phyloP scores from a whole-genome alignment of 53 echinoderm and acorn worm genomes.

The Mesocentrotus franciscanus region DNA sequence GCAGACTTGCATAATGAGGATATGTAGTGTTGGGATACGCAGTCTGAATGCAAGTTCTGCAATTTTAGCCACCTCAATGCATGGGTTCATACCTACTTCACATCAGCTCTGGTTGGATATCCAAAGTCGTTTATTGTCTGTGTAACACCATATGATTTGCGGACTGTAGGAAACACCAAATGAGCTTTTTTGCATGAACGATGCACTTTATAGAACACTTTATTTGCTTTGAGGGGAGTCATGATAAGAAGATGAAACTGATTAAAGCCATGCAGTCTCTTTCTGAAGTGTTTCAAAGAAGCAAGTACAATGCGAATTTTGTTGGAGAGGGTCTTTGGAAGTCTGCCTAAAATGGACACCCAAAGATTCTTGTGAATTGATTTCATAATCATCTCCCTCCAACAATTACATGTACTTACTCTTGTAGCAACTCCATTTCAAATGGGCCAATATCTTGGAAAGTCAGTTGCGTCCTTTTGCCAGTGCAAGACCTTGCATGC shows the following conservation, averaged over 20 bases:
- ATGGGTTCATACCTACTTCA: neutral
- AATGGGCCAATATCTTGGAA: neutral
- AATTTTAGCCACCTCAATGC: neutral
- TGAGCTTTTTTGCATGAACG: neutral
- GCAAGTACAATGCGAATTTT: neutral
- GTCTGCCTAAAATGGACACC: neutral
- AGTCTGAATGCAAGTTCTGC: constrained; percentile 15
- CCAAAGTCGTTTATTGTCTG: neutral
- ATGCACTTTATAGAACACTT: neutral
- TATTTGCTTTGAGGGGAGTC: neutral
- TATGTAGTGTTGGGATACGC: neutral
- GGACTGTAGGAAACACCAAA: neutral
- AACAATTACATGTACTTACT: neutral
- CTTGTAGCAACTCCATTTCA: neutral
- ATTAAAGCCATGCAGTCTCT: neutral
- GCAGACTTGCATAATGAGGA: constrained; percentile 3
- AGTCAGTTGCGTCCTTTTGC: neutral
- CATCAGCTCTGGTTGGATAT: neutral
- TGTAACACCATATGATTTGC: neutral
- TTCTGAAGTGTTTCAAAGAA: neutral
- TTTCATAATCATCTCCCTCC: neutral
- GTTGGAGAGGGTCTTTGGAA: neutral
- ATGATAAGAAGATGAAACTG: neutral
- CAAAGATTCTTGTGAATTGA: neutral
- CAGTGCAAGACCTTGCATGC: neutral